Conservation (phyloP, 1,140 invertebrate species). For the Diorhabda sublineata region DNA sequence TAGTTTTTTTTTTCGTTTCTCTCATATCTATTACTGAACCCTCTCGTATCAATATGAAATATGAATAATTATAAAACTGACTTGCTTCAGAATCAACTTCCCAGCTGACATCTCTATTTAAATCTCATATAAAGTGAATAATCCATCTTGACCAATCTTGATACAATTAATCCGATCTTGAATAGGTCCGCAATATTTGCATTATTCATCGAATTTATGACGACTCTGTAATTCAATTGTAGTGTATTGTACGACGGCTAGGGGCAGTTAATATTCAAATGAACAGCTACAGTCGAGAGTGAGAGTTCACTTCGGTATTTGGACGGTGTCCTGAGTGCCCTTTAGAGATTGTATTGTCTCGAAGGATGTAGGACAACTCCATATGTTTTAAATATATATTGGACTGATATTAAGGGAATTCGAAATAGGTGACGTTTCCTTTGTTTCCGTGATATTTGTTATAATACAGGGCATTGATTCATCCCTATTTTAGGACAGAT, state of each 20-base stretch:
- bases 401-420: too few relatives aligned
- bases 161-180: constrained; percentile 22
- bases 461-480: too few relatives aligned
- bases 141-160: constrained; percentile 19
- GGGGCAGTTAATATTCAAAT: constrained; percentile 25
- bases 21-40: too few relatives aligned
- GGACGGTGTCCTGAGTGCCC: constrained; percentile 14
- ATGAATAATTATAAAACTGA: too few relatives aligned
- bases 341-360: constrained; percentile 24
- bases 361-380: background rate
- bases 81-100: background rate
- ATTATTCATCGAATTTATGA: constrained; percentile 26
- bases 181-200: constrained; percentile 21
- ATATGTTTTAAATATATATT: too few relatives aligned
- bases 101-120: background rate
- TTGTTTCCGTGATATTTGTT: too few relatives aligned
- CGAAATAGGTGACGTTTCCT: too few relatives aligned
- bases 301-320: background rate
- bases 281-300: constrained; percentile 1
- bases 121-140: constrained; percentile 9
- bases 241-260: constrained; percentile 17
- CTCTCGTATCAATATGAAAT: too few relatives aligned
- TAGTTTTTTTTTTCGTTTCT: too few relatives aligned
- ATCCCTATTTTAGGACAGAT: too few relatives aligned
- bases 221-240: constrained; percentile 26